Base-by-base conservation (phyloP, 2,113 vertebrate species). In the Anarrhichthys ocellatus region DNA sequence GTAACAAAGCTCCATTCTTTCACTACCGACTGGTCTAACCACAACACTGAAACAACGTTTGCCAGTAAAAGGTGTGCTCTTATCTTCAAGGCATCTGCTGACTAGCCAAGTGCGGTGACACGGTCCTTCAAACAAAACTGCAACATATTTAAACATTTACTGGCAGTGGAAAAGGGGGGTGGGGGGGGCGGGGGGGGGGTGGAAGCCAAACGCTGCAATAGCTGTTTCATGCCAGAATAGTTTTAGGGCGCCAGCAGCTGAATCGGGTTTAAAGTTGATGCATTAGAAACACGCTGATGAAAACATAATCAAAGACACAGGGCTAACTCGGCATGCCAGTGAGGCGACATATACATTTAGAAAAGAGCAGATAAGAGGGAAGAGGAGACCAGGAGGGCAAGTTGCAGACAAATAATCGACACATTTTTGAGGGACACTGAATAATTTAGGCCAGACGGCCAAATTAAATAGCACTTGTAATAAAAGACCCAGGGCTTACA, bases 131-230 rank as follows among this genome's bases (percentile, higher is more conserved):
- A 94, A 93, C 89, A 91, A 93, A 91, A 89, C 86, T 74, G 85
- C 83, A 94, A 89, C 90, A 93, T 76, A 93, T 93, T 93, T 93
- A 93, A 94, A 92, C 93, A 93, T 93, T 95, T 94, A 92, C 88
- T 84, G 91, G 87, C 91, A 91, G 54, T 34, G 70, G 81, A 82
- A 73, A 78, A 40, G 44, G 10, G 58, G 61, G 63, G 13, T 4
- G 14, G 5, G 27, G 29, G 58, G 15, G 58, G 58, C 27, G 17
- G 74, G 76, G 83, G 68, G 24, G 76, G 86, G 79, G 18, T 68
- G 62, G 76, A 72, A 72, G 75, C 76, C 81, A 91, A 92, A 92
- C 74, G 80, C 89, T 84, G 88, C 91, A 91, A 93, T 92, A 80
- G 90, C 88, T 73, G 80, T 83, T 92, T 93, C 87, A 94, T 92